Evolutionary conservation across 1,140 invertebrate species (phyloP).

Genomic region (Metopolophium dirhodum): DNA sequence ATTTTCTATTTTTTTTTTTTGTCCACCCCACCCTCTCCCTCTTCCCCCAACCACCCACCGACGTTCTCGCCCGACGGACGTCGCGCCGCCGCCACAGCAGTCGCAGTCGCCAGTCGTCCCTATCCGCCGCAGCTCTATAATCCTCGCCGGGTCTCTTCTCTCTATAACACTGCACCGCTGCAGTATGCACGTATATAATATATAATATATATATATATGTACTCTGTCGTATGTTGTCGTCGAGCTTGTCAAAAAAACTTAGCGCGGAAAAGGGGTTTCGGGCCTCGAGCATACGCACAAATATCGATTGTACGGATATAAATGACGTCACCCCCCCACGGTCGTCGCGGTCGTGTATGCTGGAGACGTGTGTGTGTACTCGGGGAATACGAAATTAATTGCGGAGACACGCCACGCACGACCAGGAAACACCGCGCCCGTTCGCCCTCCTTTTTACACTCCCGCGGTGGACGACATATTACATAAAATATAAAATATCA

Average conservation of each 20-base stretch:
- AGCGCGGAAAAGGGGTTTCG: conserved; percentile 36
- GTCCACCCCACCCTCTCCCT: not conserved
- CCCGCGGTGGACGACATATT: not conserved
- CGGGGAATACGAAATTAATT: conserved; percentile 50
- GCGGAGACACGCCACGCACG: conserved; percentile 35
- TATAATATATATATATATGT: not conserved
- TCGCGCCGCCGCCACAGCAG: not conserved
- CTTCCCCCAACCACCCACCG: not conserved
- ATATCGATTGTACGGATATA: not conserved
- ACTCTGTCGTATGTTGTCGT: conserved; percentile 5
- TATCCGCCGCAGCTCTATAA: not conserved
- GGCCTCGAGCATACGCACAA: not conserved
- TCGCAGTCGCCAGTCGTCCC: not conserved
- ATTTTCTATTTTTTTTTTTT: conserved; percentile 30
- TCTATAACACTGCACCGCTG: not conserved
- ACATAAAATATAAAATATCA: no score
- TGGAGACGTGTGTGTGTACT: not conserved
- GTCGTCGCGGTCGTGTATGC: conserved; percentile 1
- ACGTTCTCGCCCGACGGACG: not conserved
- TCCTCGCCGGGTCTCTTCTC: not conserved
- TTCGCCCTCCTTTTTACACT: not conserved
- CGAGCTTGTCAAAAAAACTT: conserved; percentile 43
- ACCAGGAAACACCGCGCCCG: not conserved
- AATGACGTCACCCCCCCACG: conserved; percentile 21
- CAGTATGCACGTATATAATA: not conserved